A percentile compares a stretch with the other conserved stretches of the same genome.
phyloP scores from a whole-genome alignment of 2,888 invertebrate genomes.

The Thymelicus acteon region DNA sequence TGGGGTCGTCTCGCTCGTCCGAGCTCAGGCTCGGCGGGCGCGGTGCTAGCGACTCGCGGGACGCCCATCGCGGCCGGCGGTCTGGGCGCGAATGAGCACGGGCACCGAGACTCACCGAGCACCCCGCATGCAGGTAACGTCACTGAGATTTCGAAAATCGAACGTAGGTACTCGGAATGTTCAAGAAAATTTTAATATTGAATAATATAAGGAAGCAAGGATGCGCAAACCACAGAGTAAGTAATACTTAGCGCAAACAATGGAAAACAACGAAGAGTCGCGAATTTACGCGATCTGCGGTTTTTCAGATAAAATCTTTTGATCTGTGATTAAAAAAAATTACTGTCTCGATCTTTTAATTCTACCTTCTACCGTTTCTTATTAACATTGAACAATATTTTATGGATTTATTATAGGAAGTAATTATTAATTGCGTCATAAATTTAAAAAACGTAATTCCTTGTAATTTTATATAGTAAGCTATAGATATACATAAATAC shows the following conservation, averaged over 20 bases:
- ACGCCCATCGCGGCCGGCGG: conserved; percentile 81
- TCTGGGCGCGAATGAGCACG: conserved; percentile 73
- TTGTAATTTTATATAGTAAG: too few relatives aligned
- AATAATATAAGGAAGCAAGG: not conserved
- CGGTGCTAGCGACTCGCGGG: conserved; percentile 63
- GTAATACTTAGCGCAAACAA: too few relatives aligned
- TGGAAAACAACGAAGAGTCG: not conserved
- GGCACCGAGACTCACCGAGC: not conserved
- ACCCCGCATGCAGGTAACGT: conserved; percentile 30
- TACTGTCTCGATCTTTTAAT: too few relatives aligned
- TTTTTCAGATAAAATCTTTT: too few relatives aligned
- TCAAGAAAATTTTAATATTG: not conserved
- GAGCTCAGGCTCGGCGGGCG: conserved; percentile 68
- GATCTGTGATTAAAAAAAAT: too few relatives aligned
- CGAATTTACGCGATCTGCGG: not conserved
- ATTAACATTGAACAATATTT: too few relatives aligned
- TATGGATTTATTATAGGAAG: too few relatives aligned
- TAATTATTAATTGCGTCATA: too few relatives aligned
- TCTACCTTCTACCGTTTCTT: too few relatives aligned
- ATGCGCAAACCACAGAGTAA: too few relatives aligned
- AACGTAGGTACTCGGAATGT: not conserved
- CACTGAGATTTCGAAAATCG: conserved; percentile 34
- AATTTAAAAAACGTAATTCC: too few relatives aligned
- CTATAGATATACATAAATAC: too few relatives aligned
- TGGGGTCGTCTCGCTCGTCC: conserved; percentile 69